Base-by-base conservation (phyloP, 2,797 vertebrate species). In the Lacerta viridis region DNA sequence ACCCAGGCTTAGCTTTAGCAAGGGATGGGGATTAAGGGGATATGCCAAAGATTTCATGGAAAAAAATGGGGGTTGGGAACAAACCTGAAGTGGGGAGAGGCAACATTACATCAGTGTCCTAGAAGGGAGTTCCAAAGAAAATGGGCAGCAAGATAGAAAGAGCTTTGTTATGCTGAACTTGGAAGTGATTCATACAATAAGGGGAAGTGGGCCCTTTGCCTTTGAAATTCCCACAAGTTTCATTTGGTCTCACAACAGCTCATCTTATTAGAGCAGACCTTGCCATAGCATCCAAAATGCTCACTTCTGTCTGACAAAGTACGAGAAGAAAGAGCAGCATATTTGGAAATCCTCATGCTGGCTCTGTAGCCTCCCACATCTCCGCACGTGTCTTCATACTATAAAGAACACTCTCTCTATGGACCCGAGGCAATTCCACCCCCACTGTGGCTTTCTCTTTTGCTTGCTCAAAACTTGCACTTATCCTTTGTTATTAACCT, bases 181-280 rank as follows among this genome's bases (percentile, higher is more conserved):
- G 0, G 50, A 55, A 55, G 3, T 55, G 13, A 15, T 55, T 55
- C 50, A 55, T 15, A 15, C 50, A 55, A 55, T 55, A 15, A 55
- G 13, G 50, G 13, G 50, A 15, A 55, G 50, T 13, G 1, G 13
- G 50, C 13, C 50, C 50, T 55, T 55, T 55, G 50, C 50, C 13
- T 55, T 55, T 55, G 50, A 71, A 59, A 59, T 80, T 7, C 50
- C 68, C 27, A 33, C 20, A 84, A 59, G 36, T 61, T 87, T 80
- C 50, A 55, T 55, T 15, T 10, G 8, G 10, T 23, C 25, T 23
- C 25, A 64, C n/a, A 61, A 17, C 25, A n/a, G 27, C 33, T 81
- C 36, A 29, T 46, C 27, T 55, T 79, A n/a, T 69, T 86, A 83
- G 69, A 91, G 33, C 55, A 82, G 59, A 64, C 43, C 39, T 83